Evolutionary conservation across 2,888 invertebrate genomes (phyloP).

Genomic region (Morpho deidamia): DNA sequence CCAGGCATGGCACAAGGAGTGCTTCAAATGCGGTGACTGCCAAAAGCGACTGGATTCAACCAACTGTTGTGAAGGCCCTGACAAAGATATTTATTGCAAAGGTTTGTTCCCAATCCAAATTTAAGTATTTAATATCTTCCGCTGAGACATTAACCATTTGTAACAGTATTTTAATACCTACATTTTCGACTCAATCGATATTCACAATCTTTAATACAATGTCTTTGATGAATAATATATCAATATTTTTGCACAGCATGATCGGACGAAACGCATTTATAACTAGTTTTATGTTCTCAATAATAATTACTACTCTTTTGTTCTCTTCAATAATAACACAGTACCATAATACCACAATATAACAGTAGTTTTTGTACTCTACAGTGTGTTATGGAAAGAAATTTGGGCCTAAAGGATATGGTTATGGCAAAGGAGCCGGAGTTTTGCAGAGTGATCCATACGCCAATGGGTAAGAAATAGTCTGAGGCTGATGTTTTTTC

Average conservation of each 20-base stretch:
- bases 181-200: neutral
- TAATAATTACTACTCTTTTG: conserved; percentile 64
- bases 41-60: conserved; percentile 92
- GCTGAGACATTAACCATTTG: conserved; percentile 10
- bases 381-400: conserved; percentile 97
- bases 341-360: too few species aligned
- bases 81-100: conserved; percentile 98
- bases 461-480: conserved; percentile 85
- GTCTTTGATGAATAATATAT: conserved; percentile 3
- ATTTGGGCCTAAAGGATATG: conserved; percentile 98
- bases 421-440: conserved; percentile 97
- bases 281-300: conserved; percentile 50
- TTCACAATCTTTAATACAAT: neutral
- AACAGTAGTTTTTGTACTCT: conserved; percentile 52
- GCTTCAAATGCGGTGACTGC: conserved; percentile 95
- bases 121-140: conserved; percentile 1
- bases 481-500: conserved; percentile 30
- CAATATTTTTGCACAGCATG: conserved; percentile 21
- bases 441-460: conserved; percentile 93
- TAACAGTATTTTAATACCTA: conserved; percentile 1
- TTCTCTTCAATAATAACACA: too few species aligned
- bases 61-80: conserved; percentile 95
- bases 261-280: conserved; percentile 12
- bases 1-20: conserved; percentile 94
- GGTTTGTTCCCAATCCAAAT: conserved; percentile 77